A percentile compares a stretch with the other conserved stretches of the same genome.
Evolutionary conservation across 1,140 invertebrate species (phyloP).

Genomic region (Drosophila ficusphila): DNA sequence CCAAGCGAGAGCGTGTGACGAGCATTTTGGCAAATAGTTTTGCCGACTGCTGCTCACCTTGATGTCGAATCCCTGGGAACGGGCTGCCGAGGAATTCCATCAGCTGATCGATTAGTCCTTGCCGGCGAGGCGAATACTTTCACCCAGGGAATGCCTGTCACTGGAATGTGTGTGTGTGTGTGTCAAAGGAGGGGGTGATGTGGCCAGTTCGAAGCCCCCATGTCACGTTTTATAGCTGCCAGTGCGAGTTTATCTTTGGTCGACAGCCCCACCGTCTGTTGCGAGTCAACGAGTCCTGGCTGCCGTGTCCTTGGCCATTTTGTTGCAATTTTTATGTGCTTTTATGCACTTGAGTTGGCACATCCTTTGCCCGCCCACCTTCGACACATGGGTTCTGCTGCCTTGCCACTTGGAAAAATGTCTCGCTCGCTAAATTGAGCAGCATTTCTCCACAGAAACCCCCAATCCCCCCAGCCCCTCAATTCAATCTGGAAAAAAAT

Average conservation of each 20-base stretch:
- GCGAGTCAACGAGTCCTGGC: conserved; percentile 49
- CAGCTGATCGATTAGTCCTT: conserved; percentile 75
- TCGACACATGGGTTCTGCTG: conserved; percentile 40
- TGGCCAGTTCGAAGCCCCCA: conserved; percentile 19
- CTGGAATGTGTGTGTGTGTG: conserved; percentile 56
- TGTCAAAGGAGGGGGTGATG: too few relatives aligned
- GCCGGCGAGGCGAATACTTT: conserved; percentile 62
- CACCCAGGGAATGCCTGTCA: conserved; percentile 39
- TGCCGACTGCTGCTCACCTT: conserved; percentile 37
- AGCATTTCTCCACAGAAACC: conserved; percentile 34
- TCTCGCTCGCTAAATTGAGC: conserved; percentile 60
- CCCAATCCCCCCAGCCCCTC: too few relatives aligned
- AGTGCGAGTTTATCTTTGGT: conserved; percentile 68
- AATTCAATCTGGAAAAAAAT: not conserved
- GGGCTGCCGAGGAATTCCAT: conserved; percentile 33
- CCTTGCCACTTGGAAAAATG: conserved; percentile 54
- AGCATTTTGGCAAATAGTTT: conserved; percentile 48
- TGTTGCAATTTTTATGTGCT: conserved; percentile 73
- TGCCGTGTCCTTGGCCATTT: conserved; percentile 67
- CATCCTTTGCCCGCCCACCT: conserved; percentile 13
- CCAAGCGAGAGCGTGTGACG: conserved; percentile 32
- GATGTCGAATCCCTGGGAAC: conserved; percentile 16
- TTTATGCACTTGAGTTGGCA: conserved; percentile 54
- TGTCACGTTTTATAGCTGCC: conserved; percentile 73
- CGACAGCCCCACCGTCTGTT: conserved; percentile 68